Evolutionary conservation across 1,140 invertebrate genomes (phyloP), one percentile per base, ranked within the genome.

Genomic region (Ostrea denselamellosa): DNA sequence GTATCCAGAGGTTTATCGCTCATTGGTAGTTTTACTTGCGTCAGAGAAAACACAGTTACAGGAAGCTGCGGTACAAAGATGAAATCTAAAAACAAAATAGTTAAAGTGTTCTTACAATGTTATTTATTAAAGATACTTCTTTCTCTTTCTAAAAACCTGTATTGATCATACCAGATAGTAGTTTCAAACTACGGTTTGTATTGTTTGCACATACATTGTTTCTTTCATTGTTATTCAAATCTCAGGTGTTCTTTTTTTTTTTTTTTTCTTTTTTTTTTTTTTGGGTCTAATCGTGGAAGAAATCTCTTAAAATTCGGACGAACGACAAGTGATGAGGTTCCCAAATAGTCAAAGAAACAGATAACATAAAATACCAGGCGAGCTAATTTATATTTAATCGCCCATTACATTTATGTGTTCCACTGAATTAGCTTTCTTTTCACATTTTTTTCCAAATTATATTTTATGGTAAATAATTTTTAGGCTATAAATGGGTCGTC

Each of bases 331-430:
- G 82, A 52, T 28, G 19, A 52, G 22, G 82, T 52, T 10, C 44
- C 44, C 44, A 81, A 19, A 25, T 53, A n/a, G 17, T 14, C 14
- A 53, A n/a, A 53, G 52, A 52, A 53, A 8, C 44, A 83, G 28
- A 54, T 53, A 83, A 83, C 34, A 53, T 22, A 77, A 77, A 83
- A 83, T 53, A n/a, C 10, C 82, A 28, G 44, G 44, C 52, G 44
- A 53, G 44, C 82, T 83, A 83, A 83, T 83, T 83, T 83, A 83
- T 83, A 53, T 83, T 83, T 83, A 83, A 83, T 83, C 82, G 82
- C 82, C 82, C 82, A 53, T 25, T 44, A 83, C 44, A 53, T 83
- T 83, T 83, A 83, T 52, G 44, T 54, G 82, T 83, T 83, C 82
- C 82, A 83, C 17, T 83, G 82, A 83, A 83, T 83, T 83, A 83